phyloP scores from a whole-genome alignment of 2,888 invertebrate genomes.

The Hartigia nigra region DNA sequence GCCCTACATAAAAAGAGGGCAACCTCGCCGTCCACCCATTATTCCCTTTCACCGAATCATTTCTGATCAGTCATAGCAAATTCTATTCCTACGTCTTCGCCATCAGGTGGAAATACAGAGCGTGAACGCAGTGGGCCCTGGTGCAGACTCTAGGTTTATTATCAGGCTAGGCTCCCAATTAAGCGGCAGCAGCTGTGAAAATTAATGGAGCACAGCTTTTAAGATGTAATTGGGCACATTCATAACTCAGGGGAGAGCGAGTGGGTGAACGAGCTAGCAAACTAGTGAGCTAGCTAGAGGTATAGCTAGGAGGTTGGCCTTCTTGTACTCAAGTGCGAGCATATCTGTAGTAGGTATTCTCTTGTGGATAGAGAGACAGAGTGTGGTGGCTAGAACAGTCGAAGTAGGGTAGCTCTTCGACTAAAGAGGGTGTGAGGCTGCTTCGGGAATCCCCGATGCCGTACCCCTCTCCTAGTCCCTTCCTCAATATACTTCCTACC shows the following conservation, averaged over 20 bases:
- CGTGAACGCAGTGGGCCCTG: slow-evolving; percentile 57
- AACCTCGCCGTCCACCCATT: background rate
- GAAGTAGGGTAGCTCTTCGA: slow-evolving; percentile 19
- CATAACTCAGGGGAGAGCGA: slow-evolving; percentile 67
- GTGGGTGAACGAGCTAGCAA: slow-evolving; percentile 25
- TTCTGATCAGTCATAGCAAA: background rate
- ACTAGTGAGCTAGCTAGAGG: slow-evolving; percentile 13
- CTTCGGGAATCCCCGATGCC: slow-evolving; percentile 26
- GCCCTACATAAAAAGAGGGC: background rate
- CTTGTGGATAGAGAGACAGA: slow-evolving; percentile 20
- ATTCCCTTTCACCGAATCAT: slow-evolving; percentile 3
- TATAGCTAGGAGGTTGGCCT: slow-evolving; percentile 19
- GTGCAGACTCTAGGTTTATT: slow-evolving; percentile 67
- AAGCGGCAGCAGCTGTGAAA: slow-evolving; percentile 74
- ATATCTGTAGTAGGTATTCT: background rate
- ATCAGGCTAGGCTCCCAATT: slow-evolving; percentile 72
- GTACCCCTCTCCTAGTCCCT: background rate
- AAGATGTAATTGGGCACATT: slow-evolving; percentile 75
- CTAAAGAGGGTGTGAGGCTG: slow-evolving; percentile 17
- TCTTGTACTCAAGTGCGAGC: background rate
- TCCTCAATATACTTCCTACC: slow-evolving; percentile 6
- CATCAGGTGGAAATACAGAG: slow-evolving; percentile 32
- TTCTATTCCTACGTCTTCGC: slow-evolving; percentile 1
- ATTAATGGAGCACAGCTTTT: slow-evolving; percentile 74
- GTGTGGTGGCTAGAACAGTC: slow-evolving; percentile 9